phyloP scores from a whole-genome alignment of 2,113 vertebrate genomes.

The Dasyurus viverrinus region DNA sequence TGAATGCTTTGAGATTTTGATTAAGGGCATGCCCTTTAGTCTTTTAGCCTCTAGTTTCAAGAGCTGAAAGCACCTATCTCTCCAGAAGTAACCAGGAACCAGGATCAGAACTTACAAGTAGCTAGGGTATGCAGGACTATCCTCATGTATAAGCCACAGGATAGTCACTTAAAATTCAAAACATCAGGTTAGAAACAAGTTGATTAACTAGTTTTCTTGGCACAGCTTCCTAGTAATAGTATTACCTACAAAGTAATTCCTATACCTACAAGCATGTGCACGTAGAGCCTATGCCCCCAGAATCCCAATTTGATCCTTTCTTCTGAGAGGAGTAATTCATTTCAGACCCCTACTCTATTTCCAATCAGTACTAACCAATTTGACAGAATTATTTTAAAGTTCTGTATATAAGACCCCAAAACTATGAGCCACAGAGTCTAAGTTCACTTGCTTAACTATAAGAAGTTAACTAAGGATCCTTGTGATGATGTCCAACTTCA shows the following conservation, averaged over 20 bases:
- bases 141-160: background rate
- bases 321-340: no score
- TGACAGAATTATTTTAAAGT: no score
- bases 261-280: background rate
- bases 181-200: background rate
- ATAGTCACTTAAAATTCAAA: no score
- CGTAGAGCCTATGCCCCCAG: background rate
- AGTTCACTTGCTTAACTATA: no score
- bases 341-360: no score
- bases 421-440: no score
- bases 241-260: no score
- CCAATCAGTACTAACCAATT: no score
- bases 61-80: background rate
- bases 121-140: background rate
- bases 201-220: background rate
- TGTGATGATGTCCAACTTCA: no score
- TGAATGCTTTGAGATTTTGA: background rate
- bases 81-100: background rate
- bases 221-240: no score
- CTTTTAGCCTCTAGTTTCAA: background rate
- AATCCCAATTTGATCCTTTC: background rate
- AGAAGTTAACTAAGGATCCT: no score
- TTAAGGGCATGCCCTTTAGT: background rate
- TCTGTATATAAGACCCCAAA: no score
- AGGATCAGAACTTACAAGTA: background rate